phyloP scores from a whole-genome alignment of 2,797 vertebrate genomes.

The Sebastes diaconus region DNA sequence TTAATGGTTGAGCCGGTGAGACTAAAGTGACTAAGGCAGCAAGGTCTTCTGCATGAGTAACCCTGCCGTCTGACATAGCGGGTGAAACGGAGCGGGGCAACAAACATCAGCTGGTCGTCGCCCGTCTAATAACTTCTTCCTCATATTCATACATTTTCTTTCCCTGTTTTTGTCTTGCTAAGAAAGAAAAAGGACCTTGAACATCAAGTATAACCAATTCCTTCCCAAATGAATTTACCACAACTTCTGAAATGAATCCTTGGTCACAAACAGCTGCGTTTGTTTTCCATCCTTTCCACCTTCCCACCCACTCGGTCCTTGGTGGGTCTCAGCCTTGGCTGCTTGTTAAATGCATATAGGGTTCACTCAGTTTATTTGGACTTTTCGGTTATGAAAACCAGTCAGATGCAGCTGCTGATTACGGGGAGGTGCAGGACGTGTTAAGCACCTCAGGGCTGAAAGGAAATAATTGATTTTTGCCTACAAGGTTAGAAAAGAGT shows the following conservation, averaged over 20 bases:
- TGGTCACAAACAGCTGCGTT: constrained; percentile 25
- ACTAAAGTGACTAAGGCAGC: constrained; percentile 34
- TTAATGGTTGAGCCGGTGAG: constrained; percentile 30
- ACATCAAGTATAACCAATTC: constrained; percentile 3
- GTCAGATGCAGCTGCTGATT: constrained; percentile 52
- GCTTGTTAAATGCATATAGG: constrained; percentile 17
- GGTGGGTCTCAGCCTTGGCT: constrained; percentile 43
- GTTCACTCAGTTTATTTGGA: constrained; percentile 22
- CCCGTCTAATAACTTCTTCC: constrained; percentile 20
- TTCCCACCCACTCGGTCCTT: constrained; percentile 33
- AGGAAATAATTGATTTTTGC: constrained; percentile 67
- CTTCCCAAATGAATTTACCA: neutral
- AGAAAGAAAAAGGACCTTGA: constrained; percentile 28
- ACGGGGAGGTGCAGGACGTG: neutral
- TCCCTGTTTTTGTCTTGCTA: neutral
- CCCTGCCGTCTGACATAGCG: constrained; percentile 25
- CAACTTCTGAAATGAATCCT: constrained; percentile 9
- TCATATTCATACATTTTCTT: constrained; percentile 14
- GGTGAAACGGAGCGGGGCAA: constrained; percentile 34
- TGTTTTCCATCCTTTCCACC: constrained; percentile 5
- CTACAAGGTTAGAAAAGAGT: constrained; percentile 47
- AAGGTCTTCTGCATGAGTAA: constrained; percentile 49
- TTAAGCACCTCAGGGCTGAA: constrained; percentile 49
- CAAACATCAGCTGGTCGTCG: constrained; percentile 26
- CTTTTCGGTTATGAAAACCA: constrained; percentile 29